Evolutionary conservation across 2,888 invertebrate genomes (phyloP).

Genomic region (Tenthredo scrophulariae): DNA sequence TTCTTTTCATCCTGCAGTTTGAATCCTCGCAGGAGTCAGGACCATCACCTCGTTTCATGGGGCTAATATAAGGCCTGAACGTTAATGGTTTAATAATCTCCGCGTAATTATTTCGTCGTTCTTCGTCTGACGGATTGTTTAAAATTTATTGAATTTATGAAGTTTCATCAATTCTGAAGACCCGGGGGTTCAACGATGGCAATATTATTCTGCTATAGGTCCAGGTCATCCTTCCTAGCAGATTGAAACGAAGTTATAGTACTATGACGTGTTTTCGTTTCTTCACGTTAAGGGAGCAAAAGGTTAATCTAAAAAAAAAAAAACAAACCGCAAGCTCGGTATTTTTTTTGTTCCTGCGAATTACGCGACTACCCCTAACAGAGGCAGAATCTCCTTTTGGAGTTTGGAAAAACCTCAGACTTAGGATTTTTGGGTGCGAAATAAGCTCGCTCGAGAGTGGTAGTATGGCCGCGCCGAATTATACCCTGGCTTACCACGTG

Average conservation of each 20-base stretch:
- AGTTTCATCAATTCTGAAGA: constrained; percentile 1
- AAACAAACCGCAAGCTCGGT: neutral
- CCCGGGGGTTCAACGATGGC: neutral
- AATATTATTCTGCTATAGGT: neutral
- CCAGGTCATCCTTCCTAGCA: neutral
- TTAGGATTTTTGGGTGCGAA: constrained; percentile 38
- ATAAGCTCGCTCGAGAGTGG: constrained; percentile 41
- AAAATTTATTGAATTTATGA: neutral
- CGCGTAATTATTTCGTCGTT: constrained; percentile 4
- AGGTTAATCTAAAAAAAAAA: neutral
- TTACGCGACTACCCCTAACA: neutral
- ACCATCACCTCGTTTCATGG: constrained; percentile 1
- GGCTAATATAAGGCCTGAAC: constrained; percentile 3
- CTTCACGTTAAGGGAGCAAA: neutral
- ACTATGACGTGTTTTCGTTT: neutral
- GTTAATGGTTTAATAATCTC: constrained; percentile 30
- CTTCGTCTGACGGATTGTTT: neutral
- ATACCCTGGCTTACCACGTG: constrained; percentile 47
- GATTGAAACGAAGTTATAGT: neutral
- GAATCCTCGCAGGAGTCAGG: neutral
- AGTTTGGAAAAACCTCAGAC: constrained; percentile 9
- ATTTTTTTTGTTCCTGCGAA: neutral
- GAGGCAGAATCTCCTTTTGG: neutral
- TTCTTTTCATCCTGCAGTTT: neutral
- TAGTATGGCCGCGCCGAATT: constrained; percentile 27